Percentiles rank a stretch among this genome's conserved stretches.
Conservation (phyloP, 2,797 vertebrate genomes). For the Pseudopleuronectes americanus region DNA sequence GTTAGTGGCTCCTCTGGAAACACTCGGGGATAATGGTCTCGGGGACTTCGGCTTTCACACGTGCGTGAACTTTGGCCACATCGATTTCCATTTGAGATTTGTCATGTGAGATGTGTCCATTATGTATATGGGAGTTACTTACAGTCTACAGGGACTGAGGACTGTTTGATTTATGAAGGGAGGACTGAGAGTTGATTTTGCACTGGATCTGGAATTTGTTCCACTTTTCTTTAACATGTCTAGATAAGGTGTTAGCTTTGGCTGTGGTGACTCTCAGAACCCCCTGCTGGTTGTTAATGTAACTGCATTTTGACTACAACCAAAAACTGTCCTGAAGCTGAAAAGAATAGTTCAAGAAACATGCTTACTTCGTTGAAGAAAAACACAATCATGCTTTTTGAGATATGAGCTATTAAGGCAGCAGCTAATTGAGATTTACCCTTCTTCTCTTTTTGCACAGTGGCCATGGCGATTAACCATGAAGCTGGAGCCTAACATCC, state of each 20-base stretch:
- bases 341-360: no score
- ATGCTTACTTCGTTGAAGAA: no score
- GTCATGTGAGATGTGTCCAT: slow-evolving; percentile 27
- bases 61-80: slow-evolving; percentile 32
- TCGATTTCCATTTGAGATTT: slow-evolving; percentile 64
- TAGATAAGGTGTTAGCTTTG: no score
- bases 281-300: no score
- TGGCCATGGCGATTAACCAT: slow-evolving; percentile 64
- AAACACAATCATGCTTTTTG: no score
- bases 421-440: slow-evolving; percentile 27
- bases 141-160: slow-evolving; percentile 24
- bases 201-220: no score
- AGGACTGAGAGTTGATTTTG: background rate
- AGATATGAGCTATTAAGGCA: background rate
- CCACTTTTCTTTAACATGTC: no score
- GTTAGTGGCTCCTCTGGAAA: slow-evolving; percentile 41
- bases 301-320: no score
- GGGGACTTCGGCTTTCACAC: slow-evolving; percentile 21
- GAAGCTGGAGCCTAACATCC: slow-evolving; percentile 63
- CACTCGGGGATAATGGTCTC: slow-evolving; percentile 52
- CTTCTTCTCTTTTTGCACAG: slow-evolving; percentile 37
- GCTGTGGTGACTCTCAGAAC: no score
- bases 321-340: no score
- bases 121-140: slow-evolving; percentile 40
- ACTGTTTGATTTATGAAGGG: slow-evolving; percentile 36